Percentiles rank a stretch among this genome's conserved stretches.
These are phyloP conservation scores for Coendou prehensilis DNA, from an alignment of 2,797 vertebrate species.

Conservation along the genomic window DNA sequence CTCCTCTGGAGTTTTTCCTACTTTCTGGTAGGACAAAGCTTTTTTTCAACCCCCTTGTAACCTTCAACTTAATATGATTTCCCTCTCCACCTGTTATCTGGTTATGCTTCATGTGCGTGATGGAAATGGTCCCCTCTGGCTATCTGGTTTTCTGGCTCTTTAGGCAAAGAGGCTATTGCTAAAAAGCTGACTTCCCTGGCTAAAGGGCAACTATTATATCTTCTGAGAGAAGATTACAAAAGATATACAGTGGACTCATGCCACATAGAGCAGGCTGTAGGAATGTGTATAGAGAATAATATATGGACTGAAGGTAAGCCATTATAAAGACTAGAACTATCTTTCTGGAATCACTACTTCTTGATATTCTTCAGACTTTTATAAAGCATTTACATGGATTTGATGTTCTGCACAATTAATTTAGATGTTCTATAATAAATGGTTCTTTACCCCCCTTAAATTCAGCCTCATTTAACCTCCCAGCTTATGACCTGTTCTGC, in stretches of 20 bases:
- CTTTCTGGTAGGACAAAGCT: background rate
- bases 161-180: conserved; percentile 2
- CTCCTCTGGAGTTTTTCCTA: background rate
- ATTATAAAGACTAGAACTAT: background rate
- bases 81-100: background rate
- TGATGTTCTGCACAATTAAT: background rate
- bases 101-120: background rate
- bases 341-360: conserved; percentile 48
- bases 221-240: conserved; percentile 39
- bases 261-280: background rate
- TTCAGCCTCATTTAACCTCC: conserved; percentile 46
- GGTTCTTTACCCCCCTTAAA: background rate
- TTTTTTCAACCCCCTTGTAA: background rate
- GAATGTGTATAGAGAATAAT: background rate
- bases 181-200: background rate
- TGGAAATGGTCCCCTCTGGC: background rate
- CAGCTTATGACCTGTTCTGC: background rate
- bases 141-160: conserved; percentile 16
- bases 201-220: background rate
- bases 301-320: background rate
- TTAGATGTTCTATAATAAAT: background rate
- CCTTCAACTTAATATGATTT: conserved; percentile 6
- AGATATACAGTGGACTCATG: background rate
- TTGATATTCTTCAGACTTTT: conserved; percentile 61
- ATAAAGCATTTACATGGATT: conserved; percentile 32